A percentile compares a stretch with the other conserved stretches of the same genome.
Conservation (phyloP, 1,140 invertebrate genomes). For the Pogonognathellus flavescens region DNA sequence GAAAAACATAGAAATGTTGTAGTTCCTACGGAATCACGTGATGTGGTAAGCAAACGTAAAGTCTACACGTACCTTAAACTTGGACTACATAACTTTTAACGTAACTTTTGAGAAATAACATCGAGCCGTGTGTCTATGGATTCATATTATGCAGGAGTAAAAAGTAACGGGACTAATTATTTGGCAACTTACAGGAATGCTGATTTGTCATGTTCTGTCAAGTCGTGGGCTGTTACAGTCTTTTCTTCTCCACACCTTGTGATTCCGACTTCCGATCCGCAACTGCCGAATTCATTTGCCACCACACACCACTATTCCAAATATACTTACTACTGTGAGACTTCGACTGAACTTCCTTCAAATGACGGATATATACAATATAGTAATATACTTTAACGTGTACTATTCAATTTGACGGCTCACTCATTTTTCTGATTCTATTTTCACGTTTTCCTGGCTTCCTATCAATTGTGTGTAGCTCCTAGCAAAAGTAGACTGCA, state of each 20-base stretch:
- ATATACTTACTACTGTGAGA: neutral
- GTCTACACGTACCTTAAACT: too few relatives aligned
- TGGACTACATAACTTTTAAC: too few relatives aligned
- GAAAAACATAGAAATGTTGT: too few relatives aligned
- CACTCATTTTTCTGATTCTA: conserved; percentile 35
- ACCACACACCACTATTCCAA: neutral
- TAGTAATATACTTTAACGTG: too few relatives aligned
- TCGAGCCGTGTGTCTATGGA: neutral
- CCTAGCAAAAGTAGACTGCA: too few relatives aligned
- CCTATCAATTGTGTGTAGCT: neutral
- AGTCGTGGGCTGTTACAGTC: conserved; percentile 21
- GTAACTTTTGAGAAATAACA: neutral
- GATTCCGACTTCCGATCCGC: conserved; percentile 42
- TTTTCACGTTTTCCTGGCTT: conserved; percentile 55
- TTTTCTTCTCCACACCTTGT: conserved; percentile 55
- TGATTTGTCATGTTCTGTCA: conserved; percentile 67
- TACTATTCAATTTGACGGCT: conserved; percentile 22
- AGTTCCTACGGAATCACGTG: too few relatives aligned
- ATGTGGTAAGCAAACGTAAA: too few relatives aligned
- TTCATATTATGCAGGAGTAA: conserved; percentile 25
- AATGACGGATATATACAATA: too few relatives aligned
- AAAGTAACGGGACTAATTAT: conserved; percentile 60
- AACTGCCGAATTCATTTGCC: conserved; percentile 53
- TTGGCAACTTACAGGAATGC: conserved; percentile 67
- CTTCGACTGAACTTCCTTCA: too few relatives aligned